These are phyloP conservation scores for Toxonevra muliebris DNA, from an alignment of 2,888 invertebrate species.

Conservation along the genomic window DNA sequence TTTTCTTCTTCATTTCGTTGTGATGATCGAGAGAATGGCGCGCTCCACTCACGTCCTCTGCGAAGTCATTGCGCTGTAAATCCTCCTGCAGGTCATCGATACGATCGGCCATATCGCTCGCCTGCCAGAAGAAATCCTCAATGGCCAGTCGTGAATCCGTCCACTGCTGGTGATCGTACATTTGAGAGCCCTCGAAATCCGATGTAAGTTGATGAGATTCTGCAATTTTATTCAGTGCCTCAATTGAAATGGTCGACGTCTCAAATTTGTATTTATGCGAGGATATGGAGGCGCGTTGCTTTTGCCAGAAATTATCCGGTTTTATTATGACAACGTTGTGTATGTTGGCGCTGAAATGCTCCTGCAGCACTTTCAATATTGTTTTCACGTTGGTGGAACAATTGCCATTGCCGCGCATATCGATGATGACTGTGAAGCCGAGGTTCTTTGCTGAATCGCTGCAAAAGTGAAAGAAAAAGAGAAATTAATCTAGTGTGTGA, in stretches of 20 bases:
- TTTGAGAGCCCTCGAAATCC: slow-evolving; percentile 92
- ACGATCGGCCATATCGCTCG: slow-evolving; percentile 89
- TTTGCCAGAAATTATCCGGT: slow-evolving; percentile 99
- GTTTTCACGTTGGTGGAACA: slow-evolving; percentile 95
- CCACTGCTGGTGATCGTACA: slow-evolving; percentile 98
- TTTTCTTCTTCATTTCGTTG: slow-evolving; percentile 92
- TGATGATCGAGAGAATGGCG: slow-evolving; percentile 93
- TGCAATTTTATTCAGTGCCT: slow-evolving; percentile 91
- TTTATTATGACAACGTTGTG: slow-evolving; percentile 97
- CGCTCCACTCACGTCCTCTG: slow-evolving; percentile 92
- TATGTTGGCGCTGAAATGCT: slow-evolving; percentile 92
- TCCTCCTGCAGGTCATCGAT: slow-evolving; percentile 94
- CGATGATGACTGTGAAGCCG: slow-evolving; percentile 95
- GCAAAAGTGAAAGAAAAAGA: slow-evolving; percentile 30
- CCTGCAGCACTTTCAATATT: slow-evolving; percentile 95
- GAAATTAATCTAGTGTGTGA: slow-evolving; percentile 12
- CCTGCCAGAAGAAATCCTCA: slow-evolving; percentile 97
- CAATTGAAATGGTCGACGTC: slow-evolving; percentile 96
- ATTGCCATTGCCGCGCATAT: slow-evolving; percentile 88
- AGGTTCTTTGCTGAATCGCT: slow-evolving; percentile 69
- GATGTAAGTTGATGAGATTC: slow-evolving; percentile 91
- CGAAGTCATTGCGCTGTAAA: slow-evolving; percentile 90
- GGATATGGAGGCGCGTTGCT: slow-evolving; percentile 95
- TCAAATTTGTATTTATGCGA: slow-evolving; percentile 99
- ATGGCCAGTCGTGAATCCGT: slow-evolving; percentile 92